Conservation (phyloP, 2,113 vertebrate species). For the Symphodus melops region DNA sequence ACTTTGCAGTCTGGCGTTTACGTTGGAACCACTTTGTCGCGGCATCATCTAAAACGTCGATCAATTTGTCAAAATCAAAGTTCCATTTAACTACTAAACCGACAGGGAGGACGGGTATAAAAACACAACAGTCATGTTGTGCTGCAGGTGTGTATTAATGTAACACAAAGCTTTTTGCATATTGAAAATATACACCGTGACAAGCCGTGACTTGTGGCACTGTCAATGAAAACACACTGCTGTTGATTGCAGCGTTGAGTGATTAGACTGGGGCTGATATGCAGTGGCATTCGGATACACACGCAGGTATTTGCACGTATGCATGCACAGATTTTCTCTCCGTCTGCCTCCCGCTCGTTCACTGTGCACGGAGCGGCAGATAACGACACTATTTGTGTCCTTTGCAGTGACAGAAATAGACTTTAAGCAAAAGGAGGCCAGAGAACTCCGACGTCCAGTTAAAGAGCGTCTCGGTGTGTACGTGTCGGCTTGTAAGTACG, state of each 20-base stretch:
- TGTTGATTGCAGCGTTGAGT: constrained; percentile 39
- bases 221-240: constrained; percentile 21
- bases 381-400: constrained; percentile 41
- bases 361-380: constrained; percentile 26
- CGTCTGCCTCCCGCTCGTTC: constrained; percentile 6
- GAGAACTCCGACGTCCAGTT: neutral
- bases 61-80: constrained; percentile 33
- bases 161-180: neutral
- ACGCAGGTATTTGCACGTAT: constrained; percentile 14
- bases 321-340: constrained; percentile 25
- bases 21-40: constrained; percentile 22
- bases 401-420: constrained; percentile 54
- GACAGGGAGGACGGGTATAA: neutral
- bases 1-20: constrained; percentile 14
- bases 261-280: constrained; percentile 33
- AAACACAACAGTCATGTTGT: constrained; percentile 2
- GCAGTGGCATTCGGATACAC: neutral
- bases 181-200: constrained; percentile 7
- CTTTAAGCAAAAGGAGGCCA: constrained; percentile 20
- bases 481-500: neutral
- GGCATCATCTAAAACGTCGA: constrained; percentile 32
- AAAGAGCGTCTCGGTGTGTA: neutral
- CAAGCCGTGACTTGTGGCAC: constrained; percentile 59
- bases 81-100: neutral
- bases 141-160: constrained; percentile 10